A percentile compares a stretch with the other conserved stretches of the same genome.
Evolutionary conservation across 1,140 invertebrate genomes (phyloP).

Genomic region (Pentalonia nigronervosa): DNA sequence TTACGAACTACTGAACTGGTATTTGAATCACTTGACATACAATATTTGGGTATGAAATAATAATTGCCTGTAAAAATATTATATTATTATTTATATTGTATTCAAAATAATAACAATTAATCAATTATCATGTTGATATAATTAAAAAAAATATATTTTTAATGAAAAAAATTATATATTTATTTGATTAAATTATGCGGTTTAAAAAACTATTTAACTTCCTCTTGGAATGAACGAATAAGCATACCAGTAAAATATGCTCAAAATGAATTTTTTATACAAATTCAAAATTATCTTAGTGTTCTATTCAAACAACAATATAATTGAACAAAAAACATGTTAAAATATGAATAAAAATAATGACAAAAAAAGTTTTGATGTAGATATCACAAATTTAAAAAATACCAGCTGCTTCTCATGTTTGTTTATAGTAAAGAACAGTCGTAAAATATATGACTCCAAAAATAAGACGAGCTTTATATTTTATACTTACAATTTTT

Average conservation of each 20-base stretch:
- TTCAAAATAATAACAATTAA: no score
- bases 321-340: neutral
- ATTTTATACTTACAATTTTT: constrained; percentile 11
- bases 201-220: neutral
- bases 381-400: constrained; percentile 10
- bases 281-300: neutral
- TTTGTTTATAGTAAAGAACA: neutral
- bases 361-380: neutral
- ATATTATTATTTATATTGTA: no score
- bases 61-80: no score
- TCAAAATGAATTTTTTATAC: neutral
- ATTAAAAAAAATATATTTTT: no score
- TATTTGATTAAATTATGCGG: neutral
- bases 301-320: neutral
- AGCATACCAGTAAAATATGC: neutral
- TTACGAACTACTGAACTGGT: no score
- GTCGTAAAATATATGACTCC: constrained; percentile 18
- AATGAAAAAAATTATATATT: no score
- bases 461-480: neutral
- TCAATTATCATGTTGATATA: no score
- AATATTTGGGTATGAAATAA: no score
- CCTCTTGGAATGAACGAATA: neutral
- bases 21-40: no score
- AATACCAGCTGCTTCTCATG: neutral
- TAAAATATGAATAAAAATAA: neutral